Conservation (phyloP, 2,888 invertebrate species). For the Hypercompe scribonia region DNA sequence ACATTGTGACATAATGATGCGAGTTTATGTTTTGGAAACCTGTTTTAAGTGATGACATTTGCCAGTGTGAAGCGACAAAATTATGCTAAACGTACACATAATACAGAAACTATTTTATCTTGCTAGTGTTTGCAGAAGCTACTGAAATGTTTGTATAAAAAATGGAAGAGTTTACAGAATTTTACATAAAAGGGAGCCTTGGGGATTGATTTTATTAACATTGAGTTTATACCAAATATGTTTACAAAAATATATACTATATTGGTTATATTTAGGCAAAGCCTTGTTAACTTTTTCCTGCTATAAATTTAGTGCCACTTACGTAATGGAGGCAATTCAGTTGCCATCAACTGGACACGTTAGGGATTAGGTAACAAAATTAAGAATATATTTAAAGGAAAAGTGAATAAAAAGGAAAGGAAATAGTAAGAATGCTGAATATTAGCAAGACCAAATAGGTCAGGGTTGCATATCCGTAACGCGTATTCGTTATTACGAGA, state of each 20-base stretch:
- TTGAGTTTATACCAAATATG: not conserved
- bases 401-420: not conserved
- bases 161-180: not conserved
- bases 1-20: conserved; percentile 51
- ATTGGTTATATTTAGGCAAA: not conserved
- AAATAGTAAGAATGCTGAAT: too few relatives aligned
- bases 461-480: too few relatives aligned
- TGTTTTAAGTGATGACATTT: conserved; percentile 22
- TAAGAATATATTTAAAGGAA: not conserved
- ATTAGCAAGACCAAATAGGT: too few relatives aligned
- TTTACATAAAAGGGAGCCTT: not conserved
- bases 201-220: not conserved
- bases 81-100: conserved; percentile 4
- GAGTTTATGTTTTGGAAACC: conserved; percentile 47
- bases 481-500: too few relatives aligned
- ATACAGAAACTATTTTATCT: not conserved
- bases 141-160: not conserved
- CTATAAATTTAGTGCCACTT: not conserved
- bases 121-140: not conserved
- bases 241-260: not conserved
- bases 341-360: not conserved
- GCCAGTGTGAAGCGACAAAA: not conserved
- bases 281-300: not conserved
- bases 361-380: not conserved
- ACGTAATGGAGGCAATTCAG: not conserved